Base-by-base conservation (phyloP, 2,113 vertebrate species). In the Anoura caudifer region DNA sequence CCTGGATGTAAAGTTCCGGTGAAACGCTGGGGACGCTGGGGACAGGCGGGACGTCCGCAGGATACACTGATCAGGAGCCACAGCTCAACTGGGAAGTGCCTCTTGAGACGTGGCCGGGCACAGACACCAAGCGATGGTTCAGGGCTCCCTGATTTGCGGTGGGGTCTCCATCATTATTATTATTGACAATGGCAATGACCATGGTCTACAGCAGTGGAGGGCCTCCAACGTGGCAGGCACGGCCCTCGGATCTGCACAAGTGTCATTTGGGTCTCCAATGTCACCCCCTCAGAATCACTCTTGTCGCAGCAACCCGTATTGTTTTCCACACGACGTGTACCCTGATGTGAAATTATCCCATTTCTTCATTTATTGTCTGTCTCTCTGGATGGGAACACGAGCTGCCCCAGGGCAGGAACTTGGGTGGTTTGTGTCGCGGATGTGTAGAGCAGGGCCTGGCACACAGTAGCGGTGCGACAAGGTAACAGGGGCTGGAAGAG, bases 401-500 rank as follows among this genome's bases (percentile, higher is more conserved):
- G 2, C 72, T 61, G 16, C 14, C 17, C 16, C 11, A 52, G 61
- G 50, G 31, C 41, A 26, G 17, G 65, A 41, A 38, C 11, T 20
- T 2, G 7, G 50, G 31, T 7, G 14, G 3, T 36, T 5, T 3
- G 6, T 54, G 73, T 73, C 43, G 63, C 24, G 17, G 52, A 36
- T 3, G 2, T 79, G 61, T 43, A 22, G 79, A 61, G 33, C 8
- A 12, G 2, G 22, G 28, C 24, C 63, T 91, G 69, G 65, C 38
- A 31, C n/a, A 2, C 7, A 4, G 31, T 1, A 0, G 14, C 52
- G 45, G 20, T 11, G 14, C 36, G 7, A 2, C 9, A 1, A 22
- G 6, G 47, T 22, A 5, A 2, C n/a, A 8, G 1, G 59, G n/a
- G 59, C 31, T 69, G 22, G 36, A 75, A 52, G 31, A 22, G 28